These are phyloP conservation scores for Ceyx margarethae DNA, from an alignment of 2,113 vertebrate species.

Conservation along the genomic window DNA sequence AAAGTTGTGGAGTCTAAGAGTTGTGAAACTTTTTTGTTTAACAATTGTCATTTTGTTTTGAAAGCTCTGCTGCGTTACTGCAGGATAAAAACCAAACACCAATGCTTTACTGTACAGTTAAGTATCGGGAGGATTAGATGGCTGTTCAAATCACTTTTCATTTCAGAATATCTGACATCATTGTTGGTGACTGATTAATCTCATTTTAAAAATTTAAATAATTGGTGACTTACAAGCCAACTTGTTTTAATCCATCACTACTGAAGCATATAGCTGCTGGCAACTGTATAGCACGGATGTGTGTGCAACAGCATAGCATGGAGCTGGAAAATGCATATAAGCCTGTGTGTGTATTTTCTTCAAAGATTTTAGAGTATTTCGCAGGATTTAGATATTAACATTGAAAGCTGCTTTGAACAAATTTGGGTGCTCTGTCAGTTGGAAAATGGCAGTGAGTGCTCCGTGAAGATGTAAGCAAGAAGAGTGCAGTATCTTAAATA, in stretches of 20 bases:
- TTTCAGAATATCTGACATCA: background rate
- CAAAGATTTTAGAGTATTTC: background rate
- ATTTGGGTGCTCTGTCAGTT: background rate
- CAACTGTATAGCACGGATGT: background rate
- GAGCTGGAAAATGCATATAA: background rate
- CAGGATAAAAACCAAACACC: background rate
- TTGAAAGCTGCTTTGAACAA: background rate
- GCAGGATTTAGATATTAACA: background rate
- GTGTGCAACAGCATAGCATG: background rate
- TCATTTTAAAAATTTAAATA: background rate
- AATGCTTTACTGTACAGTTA: rapidly evolving
- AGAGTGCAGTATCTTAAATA: background rate
- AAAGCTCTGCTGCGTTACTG: background rate
- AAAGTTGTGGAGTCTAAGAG: background rate
- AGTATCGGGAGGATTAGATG: background rate
- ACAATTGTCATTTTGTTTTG: background rate
- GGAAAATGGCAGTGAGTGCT: background rate
- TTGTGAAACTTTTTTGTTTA: background rate
- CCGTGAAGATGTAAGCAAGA: background rate
- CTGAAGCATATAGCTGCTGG: background rate
- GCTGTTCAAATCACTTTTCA: background rate
- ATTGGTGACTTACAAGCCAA: background rate
- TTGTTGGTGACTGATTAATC: background rate
- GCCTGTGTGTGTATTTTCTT: background rate
- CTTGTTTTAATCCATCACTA: background rate